Evolutionary conservation across 2,797 vertebrate genomes (phyloP), one percentile per base, ranked within the genome.

Genomic region (Malacoctenus gilli): DNA sequence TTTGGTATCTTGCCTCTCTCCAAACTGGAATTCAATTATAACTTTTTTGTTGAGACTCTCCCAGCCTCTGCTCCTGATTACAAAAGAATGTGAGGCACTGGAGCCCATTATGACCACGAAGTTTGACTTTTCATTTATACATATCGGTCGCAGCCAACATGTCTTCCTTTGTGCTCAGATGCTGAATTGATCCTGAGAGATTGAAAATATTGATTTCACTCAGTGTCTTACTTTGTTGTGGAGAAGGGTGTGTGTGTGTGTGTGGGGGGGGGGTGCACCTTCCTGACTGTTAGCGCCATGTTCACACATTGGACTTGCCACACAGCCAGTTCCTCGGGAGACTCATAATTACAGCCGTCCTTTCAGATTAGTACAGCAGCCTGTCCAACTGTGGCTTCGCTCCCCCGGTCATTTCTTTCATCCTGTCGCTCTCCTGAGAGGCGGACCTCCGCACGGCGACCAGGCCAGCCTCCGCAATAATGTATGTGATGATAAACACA

Each of bases 121-220:
- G 93, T 96, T 95, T 94, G 93, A 93, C 93, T 98, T 96, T 95
- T 95, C 91, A 94, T 96, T 96, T 95, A 93, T 94, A 94, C 93
- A 79, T 94, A 92, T 92, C 94, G 91, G 90, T 93, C 87, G 89
- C 91, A 89, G 93, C 92, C 94, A 94, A 94, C 93, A 92, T 94
- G 91, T 95, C 94, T 93, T 93, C 89, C 93, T 95, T 94, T 94
- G 87, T 92, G 89, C 94, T 94, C 93, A 92, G 93, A 94, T 92
- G 90, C 91, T 81, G 89, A 92, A 98, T 98, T 98, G 95, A 98
- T 97, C 93, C 90, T 80, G 89, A 96, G 94, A 98, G 95, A 99
- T 98, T 97, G 95, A 95, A 98, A 98, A 94, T 97, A 98, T 98
- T 98, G 97, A 98, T 98, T 95, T 93, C 93, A 93, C 93, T 94